Base-by-base conservation (phyloP, 2,888 invertebrate genomes). In the Metellina segmentata region DNA sequence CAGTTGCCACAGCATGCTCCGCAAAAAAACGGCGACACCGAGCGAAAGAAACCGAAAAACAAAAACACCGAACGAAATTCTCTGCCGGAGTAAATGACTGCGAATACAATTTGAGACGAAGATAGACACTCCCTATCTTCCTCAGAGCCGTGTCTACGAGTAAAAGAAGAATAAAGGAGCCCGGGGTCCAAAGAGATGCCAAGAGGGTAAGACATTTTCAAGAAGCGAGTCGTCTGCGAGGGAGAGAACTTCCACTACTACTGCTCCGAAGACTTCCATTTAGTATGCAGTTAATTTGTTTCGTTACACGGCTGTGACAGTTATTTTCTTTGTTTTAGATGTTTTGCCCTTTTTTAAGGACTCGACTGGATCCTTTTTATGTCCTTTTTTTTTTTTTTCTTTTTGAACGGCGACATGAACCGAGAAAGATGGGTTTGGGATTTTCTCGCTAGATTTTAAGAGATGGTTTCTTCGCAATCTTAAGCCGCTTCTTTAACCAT, bases 211-310 rank as follows among this genome's bases (percentile, higher is more conserved):
- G 52, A 86, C 85, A 70, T 77, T 77, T 85, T 69, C 77, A 52
- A 70, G 49, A 77, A 69, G 49, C 74, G 74, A 49, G 13, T 71
- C 72, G 71, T n/a, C 52, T 20, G 34, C 8, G 74, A 75, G 61
- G n/a, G 20, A 11, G 48, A 77, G 51, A 78, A 86, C 48, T 78
- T n/a, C 74, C 7, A 75, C 61, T 72, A 34, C 48, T 20, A 16
- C 74, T 83, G 52, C 74, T 71, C n/a, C n/a, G n/a, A 69, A 49
- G 70, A 78, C 74, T 78, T 78, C 85, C 78, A 86, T 86, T 86
- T 86, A 86, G 85, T 70, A 86, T 86, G 85, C 85, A 86, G 85
- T 86, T 86, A 86, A 86, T 86, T 86, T 86, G 70, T 86, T 86
- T 86, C 69, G 85, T 78, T 86, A 78, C 85, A 86, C 70, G 74